phyloP scores from a whole-genome alignment of 2,797 vertebrate species.

The Platyrinchus mystaceus region DNA sequence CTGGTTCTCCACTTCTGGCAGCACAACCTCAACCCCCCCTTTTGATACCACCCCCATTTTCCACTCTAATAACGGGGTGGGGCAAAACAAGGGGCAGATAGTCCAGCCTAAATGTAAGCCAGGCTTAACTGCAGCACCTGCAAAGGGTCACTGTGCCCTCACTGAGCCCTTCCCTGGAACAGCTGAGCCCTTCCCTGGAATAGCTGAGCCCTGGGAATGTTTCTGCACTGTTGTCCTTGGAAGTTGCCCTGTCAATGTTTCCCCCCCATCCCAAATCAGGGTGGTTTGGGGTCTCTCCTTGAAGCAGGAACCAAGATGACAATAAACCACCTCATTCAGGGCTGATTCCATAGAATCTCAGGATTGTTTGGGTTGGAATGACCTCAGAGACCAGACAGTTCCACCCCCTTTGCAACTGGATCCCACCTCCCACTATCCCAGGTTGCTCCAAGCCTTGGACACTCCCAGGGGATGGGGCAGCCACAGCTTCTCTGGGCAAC shows the following conservation, averaged over 20 bases:
- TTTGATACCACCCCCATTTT: too few relatives aligned
- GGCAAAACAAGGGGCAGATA: neutral
- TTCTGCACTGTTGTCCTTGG: too few relatives aligned
- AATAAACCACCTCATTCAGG: neutral
- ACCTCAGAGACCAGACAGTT: neutral
- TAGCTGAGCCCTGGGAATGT: neutral
- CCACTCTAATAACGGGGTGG: fast-evolving
- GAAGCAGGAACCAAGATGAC: neutral
- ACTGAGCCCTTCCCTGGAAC: neutral
- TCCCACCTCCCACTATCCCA: neutral
- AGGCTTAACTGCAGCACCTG: neutral
- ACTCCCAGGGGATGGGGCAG: neutral
- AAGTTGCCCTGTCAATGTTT: neutral
- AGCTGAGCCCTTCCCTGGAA: neutral
- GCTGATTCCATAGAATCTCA: neutral
- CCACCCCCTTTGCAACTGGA: neutral
- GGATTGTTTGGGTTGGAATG: neutral
- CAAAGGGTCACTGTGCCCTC: neutral
- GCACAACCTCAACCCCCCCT: neutral
- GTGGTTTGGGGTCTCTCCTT: neutral
- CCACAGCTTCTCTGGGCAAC: neutral
- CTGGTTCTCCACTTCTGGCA: neutral
- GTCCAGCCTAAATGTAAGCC: fast-evolving
- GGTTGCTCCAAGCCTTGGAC: neutral
- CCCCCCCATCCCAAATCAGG: neutral